Evolutionary conservation across 2,113 vertebrate species (phyloP), one percentile per base, ranked within the genome.

Genomic region (Malaclemys terrapin): DNA sequence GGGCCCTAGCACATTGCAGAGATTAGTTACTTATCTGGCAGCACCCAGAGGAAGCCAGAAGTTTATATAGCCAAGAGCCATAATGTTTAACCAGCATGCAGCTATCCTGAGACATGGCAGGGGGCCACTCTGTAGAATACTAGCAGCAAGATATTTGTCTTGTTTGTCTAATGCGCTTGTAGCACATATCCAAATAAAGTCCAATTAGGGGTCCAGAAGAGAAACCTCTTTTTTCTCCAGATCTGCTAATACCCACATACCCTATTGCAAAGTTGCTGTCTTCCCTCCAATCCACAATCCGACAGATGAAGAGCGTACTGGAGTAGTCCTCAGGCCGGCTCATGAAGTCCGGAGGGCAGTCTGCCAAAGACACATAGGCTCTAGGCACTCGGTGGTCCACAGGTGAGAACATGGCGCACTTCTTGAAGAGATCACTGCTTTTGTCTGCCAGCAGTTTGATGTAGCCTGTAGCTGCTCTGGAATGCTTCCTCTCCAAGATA

Each of bases 401-500:
- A 2, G 99, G 99, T 80, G 99, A 99, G 97, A 99, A 99, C 97
- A 99, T 98, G 93, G 99, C 99, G 14, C 95, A 98, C 25, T 98
- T 98, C 97, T 93, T 98, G 91, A 98, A 98, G 50, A 98, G 95
- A 13, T 99, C 98, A 19, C 99, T 99, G 94, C 98, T 99, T 95
- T 99, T 99, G 94, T 99, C 99, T 2, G 98, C 98, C 92, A 99
- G 96, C 93, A 98, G 99, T 88, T 99, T 99, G 91, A 99, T 98
- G 96, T 99, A 98, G 88, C 99, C 99, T 0, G 99, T 99, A 14
- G 97, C 99, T 69, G 99, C 99, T 80, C 99, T 98, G 4, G 99
- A 99, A 97, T 99, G 99, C 87, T 99, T 99, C 96, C 98, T 99
- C 96, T 99, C 99, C 93, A 98, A 97, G 95, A 99, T 99, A 95